Percentiles rank a stretch among this genome's conserved stretches.
These are phyloP conservation scores for Adrianichthys oophorus DNA, from an alignment of 2,797 vertebrate species.

Conservation along the genomic window DNA sequence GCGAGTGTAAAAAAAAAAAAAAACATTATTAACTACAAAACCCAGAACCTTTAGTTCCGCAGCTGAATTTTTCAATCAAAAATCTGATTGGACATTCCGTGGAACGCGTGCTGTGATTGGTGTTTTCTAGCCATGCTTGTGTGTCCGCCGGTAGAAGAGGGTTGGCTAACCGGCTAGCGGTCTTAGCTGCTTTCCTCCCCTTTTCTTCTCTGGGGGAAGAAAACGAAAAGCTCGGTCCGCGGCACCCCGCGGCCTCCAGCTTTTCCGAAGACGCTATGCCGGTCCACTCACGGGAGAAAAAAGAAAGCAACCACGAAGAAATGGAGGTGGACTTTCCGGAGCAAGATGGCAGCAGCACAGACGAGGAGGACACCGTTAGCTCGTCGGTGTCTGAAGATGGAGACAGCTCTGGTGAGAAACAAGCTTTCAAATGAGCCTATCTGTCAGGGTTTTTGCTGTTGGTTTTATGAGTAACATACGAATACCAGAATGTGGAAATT, in stretches of 20 bases:
- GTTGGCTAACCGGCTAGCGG: slow-evolving; percentile 66
- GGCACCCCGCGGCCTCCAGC: slow-evolving; percentile 5
- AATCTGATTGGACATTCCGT: slow-evolving; percentile 43
- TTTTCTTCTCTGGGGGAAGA: slow-evolving; percentile 4
- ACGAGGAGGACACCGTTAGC: slow-evolving; percentile 96
- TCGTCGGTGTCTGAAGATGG: slow-evolving; percentile 96
- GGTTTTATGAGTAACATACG: not conserved
- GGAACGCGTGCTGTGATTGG: slow-evolving; percentile 56
- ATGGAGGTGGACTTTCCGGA: slow-evolving; percentile 97
- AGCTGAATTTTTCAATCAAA: rapidly evolving
- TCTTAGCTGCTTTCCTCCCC: slow-evolving; percentile 22
- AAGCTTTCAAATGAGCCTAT: slow-evolving; percentile 29
- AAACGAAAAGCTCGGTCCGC: slow-evolving; percentile 1
- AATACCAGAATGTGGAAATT: not conserved
- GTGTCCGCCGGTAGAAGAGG: slow-evolving; percentile 52
- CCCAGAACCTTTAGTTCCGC: not conserved
- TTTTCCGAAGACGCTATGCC: slow-evolving; percentile 77
- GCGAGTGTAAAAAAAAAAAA: not conserved
- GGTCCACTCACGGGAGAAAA: slow-evolving; percentile 93
- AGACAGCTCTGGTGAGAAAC: slow-evolving; percentile 89
- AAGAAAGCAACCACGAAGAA: slow-evolving; percentile 93
- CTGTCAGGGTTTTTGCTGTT: too few relatives aligned
- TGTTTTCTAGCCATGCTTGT: slow-evolving; percentile 45
- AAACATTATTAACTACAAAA: slow-evolving; percentile 51
- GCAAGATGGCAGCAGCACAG: slow-evolving; percentile 93